Conservation (phyloP, 2,797 vertebrate genomes). For the Paedocypris micromegethes region DNA sequence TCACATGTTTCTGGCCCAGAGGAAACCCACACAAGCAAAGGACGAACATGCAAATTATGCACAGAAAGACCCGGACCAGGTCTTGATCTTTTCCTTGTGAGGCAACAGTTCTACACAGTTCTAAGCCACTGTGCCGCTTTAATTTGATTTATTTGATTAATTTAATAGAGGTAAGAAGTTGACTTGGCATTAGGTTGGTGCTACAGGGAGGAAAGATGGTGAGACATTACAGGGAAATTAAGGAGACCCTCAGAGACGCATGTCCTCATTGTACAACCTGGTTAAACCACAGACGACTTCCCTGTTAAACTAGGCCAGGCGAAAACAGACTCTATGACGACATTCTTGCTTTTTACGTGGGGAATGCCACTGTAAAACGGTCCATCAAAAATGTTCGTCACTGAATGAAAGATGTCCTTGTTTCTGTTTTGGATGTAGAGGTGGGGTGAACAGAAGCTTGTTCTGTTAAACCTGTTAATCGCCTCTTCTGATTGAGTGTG, state of each 20-base stretch:
- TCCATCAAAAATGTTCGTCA: no score
- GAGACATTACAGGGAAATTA: slow-evolving; percentile 9
- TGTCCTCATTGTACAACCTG: slow-evolving; percentile 60
- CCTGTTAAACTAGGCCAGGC: slow-evolving; percentile 30
- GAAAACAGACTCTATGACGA: background rate
- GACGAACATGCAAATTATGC: no score
- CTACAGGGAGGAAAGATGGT: slow-evolving; percentile 22
- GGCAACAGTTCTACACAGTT: no score
- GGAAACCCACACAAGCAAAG: no score
- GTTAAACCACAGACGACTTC: slow-evolving; percentile 47
- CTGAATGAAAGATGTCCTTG: background rate
- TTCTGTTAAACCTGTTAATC: slow-evolving; percentile 3
- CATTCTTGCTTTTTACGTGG: no score
- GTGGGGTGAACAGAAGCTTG: slow-evolving; percentile 13
- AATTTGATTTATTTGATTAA: no score
- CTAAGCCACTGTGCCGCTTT: no score
- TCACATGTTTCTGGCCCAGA: no score
- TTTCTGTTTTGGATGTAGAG: background rate
- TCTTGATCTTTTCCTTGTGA: no score
- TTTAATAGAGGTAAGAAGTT: slow-evolving; percentile 13
- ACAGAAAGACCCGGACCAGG: no score
- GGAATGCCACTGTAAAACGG: no score
- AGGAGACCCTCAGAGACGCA: slow-evolving; percentile 42
- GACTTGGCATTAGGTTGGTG: slow-evolving; percentile 11
- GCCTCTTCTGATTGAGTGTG: slow-evolving; percentile 22